Evolutionary conservation across 2,888 invertebrate genomes (phyloP), one percentile per base, ranked within the genome.

Genomic region (Hirtodrosophila histrioides): DNA sequence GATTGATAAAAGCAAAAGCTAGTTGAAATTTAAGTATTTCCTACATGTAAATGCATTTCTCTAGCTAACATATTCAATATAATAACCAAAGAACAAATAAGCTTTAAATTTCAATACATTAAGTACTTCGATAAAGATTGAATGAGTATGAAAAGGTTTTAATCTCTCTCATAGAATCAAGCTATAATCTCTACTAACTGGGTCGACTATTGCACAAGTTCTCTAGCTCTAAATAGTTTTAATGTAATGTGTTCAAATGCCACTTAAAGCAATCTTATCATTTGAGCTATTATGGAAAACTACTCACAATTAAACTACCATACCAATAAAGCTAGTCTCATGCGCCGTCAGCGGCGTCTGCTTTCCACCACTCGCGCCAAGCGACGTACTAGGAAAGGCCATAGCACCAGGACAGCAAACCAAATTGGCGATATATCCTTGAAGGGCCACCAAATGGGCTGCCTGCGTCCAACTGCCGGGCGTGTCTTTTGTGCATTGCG

Each of bases 371-470:
- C 27, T 8, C 82, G 74, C 10, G 79, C 76, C 29, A 90, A 44
- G 33, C 89, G 89, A 57, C 81, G 75, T 36, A 86, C 79, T 8
- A 91, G 40, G 60, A 91, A 90, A 8, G 92, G 92, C 92, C 92
- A 92, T 10, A 91, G 57, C 24, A 92, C 68, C 39, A 92, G 80
- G 10, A 91, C 61, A 8, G 88, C 65, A 63, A 92, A 91, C 91
- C 91, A 91, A 2, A 86, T 64, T 3, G 92, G 91, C 8, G 93
- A 92, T 36, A 95, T 92, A 89, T 94, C 93, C 80, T 93, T 92
- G 90, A 94, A 93, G 55, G 94, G 94, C 94, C 94, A 94, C 88
- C 94, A 94, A 86, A 75, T 73, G 0, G 91, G 91, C 62, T 89
- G 82, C 5, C 12, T 35, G 5, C 55, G 58, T 27, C 29, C 41